phyloP scores from a whole-genome alignment of 2,888 invertebrate species.

The Papilio gigon region DNA sequence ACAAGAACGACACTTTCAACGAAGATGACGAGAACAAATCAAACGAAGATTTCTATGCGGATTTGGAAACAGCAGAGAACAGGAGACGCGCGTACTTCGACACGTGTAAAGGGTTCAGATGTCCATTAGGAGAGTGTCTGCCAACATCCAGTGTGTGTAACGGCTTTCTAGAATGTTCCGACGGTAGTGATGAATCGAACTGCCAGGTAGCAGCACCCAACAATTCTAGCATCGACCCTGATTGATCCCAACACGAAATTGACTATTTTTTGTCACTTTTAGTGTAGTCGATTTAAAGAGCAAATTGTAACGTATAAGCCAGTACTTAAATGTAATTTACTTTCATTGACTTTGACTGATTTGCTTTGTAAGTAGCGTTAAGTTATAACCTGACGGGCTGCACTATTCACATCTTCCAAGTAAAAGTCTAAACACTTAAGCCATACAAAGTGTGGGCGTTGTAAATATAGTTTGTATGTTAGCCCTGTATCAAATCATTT shows the following conservation, averaged over 20 bases:
- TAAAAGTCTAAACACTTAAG: conserved; percentile 48
- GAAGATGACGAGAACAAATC: conserved; percentile 52
- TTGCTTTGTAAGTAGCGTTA: conserved; percentile 71
- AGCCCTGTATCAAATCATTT: conserved; percentile 52
- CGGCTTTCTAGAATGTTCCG: conserved; percentile 89
- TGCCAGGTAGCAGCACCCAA: conserved; percentile 69
- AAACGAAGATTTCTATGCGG: conserved; percentile 67
- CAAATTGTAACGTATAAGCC: conserved; percentile 61
- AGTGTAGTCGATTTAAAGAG: conserved; percentile 20
- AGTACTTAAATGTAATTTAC: conserved; percentile 65
- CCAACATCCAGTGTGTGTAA: conserved; percentile 88
- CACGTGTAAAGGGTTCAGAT: conserved; percentile 86
- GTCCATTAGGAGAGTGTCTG: conserved; percentile 89
- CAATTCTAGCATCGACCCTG: conserved; percentile 62
- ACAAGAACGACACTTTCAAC: conserved; percentile 50
- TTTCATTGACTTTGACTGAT: conserved; percentile 75
- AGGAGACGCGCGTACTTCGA: conserved; percentile 61
- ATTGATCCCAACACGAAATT: conserved; percentile 52
- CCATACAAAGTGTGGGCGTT: conserved; percentile 57
- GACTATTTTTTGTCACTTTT: not conserved
- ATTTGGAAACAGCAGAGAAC: conserved; percentile 74
- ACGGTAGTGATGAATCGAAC: conserved; percentile 87
- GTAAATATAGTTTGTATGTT: conserved; percentile 70
- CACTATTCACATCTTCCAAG: conserved; percentile 4
- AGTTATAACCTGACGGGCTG: conserved; percentile 45